These are phyloP conservation scores for Phataginus tetradactyla DNA, from an alignment of 2,797 vertebrate genomes.

Conservation along the genomic window DNA sequence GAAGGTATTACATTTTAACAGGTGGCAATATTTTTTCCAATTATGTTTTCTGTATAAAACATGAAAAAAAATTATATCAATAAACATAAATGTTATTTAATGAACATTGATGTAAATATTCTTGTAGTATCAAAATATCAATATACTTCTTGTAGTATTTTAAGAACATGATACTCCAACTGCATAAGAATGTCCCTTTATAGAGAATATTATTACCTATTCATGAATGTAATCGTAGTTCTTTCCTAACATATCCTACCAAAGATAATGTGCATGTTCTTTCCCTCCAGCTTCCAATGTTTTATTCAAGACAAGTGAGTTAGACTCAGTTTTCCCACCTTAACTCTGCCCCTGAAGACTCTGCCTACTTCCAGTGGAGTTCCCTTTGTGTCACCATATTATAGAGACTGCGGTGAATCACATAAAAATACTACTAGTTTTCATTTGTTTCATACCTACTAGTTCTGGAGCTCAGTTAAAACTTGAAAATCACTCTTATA, in stretches of 20 bases:
- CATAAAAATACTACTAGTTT: conserved; percentile 36
- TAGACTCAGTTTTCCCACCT: conserved; percentile 18
- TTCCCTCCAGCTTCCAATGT: conserved; percentile 30
- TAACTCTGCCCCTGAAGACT: conserved; percentile 25
- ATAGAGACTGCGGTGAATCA: conserved; percentile 41
- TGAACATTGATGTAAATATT: conserved; percentile 25
- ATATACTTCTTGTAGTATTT: conserved; percentile 30
- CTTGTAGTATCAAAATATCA: neutral
- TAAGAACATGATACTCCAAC: neutral
- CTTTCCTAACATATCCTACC: conserved; percentile 28
- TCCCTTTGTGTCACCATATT: neutral
- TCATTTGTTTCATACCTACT: neutral
- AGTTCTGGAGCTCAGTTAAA: conserved; percentile 48
- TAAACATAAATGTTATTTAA: conserved; percentile 49
- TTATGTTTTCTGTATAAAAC: neutral
- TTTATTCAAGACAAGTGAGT: conserved; percentile 65
- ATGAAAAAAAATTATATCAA: neutral
- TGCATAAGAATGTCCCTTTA: conserved; percentile 49
- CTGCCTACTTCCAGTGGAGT: neutral
- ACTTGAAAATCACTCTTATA: conserved; percentile 64
- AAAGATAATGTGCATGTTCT: conserved; percentile 46
- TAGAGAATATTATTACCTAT: conserved; percentile 20
- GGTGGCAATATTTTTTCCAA: neutral
- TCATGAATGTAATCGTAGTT: conserved; percentile 50
- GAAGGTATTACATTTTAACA: neutral